Conservation (phyloP, 2,888 invertebrate species). For the Drosophila kuntzei region DNA sequence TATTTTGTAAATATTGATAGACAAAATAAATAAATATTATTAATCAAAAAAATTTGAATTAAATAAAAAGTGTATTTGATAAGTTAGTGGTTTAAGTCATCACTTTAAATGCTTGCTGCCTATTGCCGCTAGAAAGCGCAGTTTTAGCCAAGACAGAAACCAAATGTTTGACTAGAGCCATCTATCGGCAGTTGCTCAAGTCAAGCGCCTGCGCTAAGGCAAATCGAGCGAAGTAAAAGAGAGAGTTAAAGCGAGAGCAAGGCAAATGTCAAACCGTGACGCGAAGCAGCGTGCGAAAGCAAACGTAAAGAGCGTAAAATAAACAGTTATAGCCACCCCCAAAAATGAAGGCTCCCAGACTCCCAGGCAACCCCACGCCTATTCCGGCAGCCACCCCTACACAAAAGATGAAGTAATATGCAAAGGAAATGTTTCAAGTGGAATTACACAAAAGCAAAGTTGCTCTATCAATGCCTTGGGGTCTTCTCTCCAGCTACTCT, state of each 20-base stretch:
- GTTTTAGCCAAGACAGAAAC: constrained; percentile 21
- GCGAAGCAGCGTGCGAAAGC: constrained; percentile 48
- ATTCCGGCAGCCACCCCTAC: constrained; percentile 9
- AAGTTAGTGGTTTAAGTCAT: constrained; percentile 2
- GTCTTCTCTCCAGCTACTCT: constrained; percentile 1
- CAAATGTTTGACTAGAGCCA: constrained; percentile 18
- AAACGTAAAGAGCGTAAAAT: constrained; percentile 58
- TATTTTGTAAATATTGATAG: too few species aligned
- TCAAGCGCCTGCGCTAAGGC: constrained; percentile 32
- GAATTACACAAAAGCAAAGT: constrained; percentile 1
- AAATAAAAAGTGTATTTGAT: not conserved
- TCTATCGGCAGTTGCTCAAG: constrained; percentile 10
- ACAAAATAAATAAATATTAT: too few species aligned
- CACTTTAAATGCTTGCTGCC: not conserved
- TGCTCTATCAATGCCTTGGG: constrained; percentile 10
- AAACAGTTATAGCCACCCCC: constrained; percentile 69
- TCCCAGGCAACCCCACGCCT: constrained; percentile 16
- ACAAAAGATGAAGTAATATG: constrained; percentile 9
- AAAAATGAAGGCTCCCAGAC: constrained; percentile 13
- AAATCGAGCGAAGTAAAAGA: not conserved
- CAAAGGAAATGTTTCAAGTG: constrained; percentile 7
- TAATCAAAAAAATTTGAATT: not conserved
- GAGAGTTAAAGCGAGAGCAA: not conserved
- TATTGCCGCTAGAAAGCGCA: not conserved
- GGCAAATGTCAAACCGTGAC: constrained; percentile 71